A percentile compares a stretch with the other conserved stretches of the same genome.
These are phyloP conservation scores for Deilephila porcellus DNA, from an alignment of 2,888 invertebrate species.

Conservation along the genomic window DNA sequence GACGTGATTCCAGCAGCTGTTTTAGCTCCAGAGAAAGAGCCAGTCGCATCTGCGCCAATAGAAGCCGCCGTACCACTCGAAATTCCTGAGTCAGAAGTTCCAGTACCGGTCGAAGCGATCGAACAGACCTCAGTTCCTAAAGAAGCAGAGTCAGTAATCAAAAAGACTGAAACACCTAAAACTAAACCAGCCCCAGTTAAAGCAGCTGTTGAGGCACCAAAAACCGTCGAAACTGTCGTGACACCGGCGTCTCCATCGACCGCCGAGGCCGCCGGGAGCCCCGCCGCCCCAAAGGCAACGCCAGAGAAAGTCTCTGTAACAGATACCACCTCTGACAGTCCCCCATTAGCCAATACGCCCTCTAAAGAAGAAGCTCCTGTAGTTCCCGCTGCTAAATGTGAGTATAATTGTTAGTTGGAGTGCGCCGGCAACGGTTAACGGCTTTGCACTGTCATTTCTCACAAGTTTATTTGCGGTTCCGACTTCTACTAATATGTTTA, in stretches of 20 bases:
- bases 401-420: conserved; percentile 56
- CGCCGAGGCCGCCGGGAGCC: conserved; percentile 33
- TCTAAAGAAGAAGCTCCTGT: conserved; percentile 68
- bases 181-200: conserved; percentile 36
- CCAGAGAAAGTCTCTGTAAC: conserved; percentile 48
- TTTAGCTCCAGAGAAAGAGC: conserved; percentile 33
- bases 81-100: conserved; percentile 35
- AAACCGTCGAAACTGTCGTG: conserved; percentile 30
- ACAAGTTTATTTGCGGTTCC: conserved; percentile 81
- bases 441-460: conserved; percentile 79
- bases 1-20: conserved; percentile 32
- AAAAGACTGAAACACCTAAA: conserved; percentile 32
- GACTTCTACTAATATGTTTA: conserved; percentile 75
- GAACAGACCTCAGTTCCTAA: conserved; percentile 34
- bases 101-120: conserved; percentile 36
- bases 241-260: conserved; percentile 27
- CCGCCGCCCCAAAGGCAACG: conserved; percentile 39
- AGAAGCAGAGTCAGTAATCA: conserved; percentile 6
- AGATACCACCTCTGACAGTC: conserved; percentile 63
- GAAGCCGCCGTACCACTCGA: conserved; percentile 42
- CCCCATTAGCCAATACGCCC: conserved; percentile 74
- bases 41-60: conserved; percentile 33
- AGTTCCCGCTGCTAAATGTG: conserved; percentile 73
- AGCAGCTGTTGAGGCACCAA: conserved; percentile 39
- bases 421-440: conserved; percentile 57